Conservation (phyloP, 2,797 vertebrate genomes). For the Silurus lanzhouensis region DNA sequence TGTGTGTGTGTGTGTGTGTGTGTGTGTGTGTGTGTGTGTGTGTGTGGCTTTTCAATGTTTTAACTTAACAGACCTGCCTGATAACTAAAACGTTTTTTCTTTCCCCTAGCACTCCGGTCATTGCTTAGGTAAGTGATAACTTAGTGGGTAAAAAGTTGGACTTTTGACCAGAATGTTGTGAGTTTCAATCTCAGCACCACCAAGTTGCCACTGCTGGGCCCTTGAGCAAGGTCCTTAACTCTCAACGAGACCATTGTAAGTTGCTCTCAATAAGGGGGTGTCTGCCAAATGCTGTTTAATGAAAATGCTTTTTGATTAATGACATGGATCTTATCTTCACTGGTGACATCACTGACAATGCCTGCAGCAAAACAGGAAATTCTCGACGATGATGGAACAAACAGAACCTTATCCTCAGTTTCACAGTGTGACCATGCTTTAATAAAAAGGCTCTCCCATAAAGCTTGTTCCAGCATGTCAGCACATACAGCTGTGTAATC, state of each 20-base stretch:
- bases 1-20: slow-evolving; percentile 11
- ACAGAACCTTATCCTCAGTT: slow-evolving; percentile 6
- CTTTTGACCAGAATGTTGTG: too few species aligned
- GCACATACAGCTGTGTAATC: background rate
- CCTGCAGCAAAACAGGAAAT: slow-evolving; percentile 10
- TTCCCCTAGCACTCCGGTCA: background rate
- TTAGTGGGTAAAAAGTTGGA: too few species aligned
- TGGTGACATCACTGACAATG: slow-evolving; percentile 3
- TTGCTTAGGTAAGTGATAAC: background rate
- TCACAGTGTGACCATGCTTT: background rate
- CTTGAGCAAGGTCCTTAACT: too few species aligned
- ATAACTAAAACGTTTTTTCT: background rate
- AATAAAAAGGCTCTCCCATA: background rate
- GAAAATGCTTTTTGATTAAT: background rate
- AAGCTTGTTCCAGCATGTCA: background rate
- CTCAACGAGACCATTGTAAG: too few species aligned
- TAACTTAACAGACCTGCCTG: background rate
- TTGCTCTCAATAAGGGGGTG: too few species aligned
- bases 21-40: slow-evolving; percentile 8
- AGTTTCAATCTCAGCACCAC: too few species aligned
- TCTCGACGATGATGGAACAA: slow-evolving; percentile 8
- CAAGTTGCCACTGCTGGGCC: too few species aligned
- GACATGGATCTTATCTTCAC: slow-evolving; percentile 1
- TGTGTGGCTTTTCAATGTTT: background rate
- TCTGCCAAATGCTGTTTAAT: too few species aligned